A percentile compares a stretch with the other conserved stretches of the same genome.
These are phyloP conservation scores for Exocentrus adspersus DNA, from an alignment of 2,888 invertebrate genomes.

Conservation along the genomic window DNA sequence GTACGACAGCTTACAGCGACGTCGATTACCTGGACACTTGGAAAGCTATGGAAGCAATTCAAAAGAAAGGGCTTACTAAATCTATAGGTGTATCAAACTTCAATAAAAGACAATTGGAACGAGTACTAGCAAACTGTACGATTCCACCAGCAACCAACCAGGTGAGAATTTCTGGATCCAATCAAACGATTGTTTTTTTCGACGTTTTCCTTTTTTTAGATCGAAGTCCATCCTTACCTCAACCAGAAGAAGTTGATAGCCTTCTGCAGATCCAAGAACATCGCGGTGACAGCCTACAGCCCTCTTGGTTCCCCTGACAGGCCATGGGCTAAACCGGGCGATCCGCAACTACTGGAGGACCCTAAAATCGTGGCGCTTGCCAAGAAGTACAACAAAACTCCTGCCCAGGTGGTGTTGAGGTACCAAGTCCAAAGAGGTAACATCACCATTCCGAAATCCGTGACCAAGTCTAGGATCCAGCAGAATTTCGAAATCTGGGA, in stretches of 20 bases:
- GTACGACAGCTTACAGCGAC: constrained; percentile 62
- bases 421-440: constrained; percentile 70
- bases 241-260: constrained; percentile 75
- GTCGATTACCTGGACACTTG: constrained; percentile 81
- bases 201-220: constrained; percentile 64
- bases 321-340: constrained; percentile 82
- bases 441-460: constrained; percentile 85
- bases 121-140: constrained; percentile 64
- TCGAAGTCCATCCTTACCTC: constrained; percentile 85
- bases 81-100: constrained; percentile 90
- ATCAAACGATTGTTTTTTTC: no score
- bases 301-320: constrained; percentile 87
- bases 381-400: constrained; percentile 71
- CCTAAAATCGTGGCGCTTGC: constrained; percentile 72
- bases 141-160: constrained; percentile 71
- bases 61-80: constrained; percentile 74
- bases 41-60: constrained; percentile 82
- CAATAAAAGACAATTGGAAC: constrained; percentile 75
- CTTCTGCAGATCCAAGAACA: constrained; percentile 73
- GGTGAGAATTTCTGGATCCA: no score
- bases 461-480: constrained; percentile 74
- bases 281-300: constrained; percentile 83
- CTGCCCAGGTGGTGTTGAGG: constrained; percentile 77
- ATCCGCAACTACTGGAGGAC: constrained; percentile 78
- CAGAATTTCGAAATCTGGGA: constrained; percentile 79